Evolutionary conservation across 2,797 vertebrate genomes (phyloP).

Genomic region (Melanotaenia pygmaea): DNA sequence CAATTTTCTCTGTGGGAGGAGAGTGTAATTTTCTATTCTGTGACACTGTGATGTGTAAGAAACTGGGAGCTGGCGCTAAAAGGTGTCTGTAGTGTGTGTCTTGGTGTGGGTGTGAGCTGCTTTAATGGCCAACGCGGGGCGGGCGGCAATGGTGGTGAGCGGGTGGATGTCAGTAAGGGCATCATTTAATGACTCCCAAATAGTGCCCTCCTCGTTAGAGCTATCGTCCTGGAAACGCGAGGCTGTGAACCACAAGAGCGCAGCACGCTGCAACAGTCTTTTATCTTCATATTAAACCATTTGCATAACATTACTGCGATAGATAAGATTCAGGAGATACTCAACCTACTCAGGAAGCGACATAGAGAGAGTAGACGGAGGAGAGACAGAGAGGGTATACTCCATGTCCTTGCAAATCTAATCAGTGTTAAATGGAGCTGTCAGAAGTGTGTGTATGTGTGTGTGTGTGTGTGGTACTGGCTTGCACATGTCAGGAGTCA

Average conservation of each 20-base stretch:
- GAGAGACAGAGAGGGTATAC: slow-evolving; percentile 75
- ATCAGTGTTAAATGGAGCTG: slow-evolving; percentile 85
- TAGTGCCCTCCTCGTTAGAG: slow-evolving; percentile 86
- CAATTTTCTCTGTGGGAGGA: slow-evolving; percentile 91
- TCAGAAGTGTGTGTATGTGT: slow-evolving; percentile 64
- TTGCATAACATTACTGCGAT: slow-evolving; percentile 85
- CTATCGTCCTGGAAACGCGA: slow-evolving; percentile 82
- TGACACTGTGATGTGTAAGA: slow-evolving; percentile 89
- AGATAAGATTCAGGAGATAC: slow-evolving; percentile 79
- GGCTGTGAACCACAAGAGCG: slow-evolving; percentile 84
- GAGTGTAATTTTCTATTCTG: slow-evolving; percentile 91
- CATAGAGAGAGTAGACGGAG: slow-evolving; percentile 56
- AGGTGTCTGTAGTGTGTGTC: slow-evolving; percentile 79
- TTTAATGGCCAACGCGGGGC: slow-evolving; percentile 83
- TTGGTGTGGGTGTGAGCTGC: slow-evolving; percentile 81
- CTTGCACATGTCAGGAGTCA: slow-evolving; percentile 73
- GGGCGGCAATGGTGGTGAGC: slow-evolving; percentile 74
- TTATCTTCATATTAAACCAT: slow-evolving; percentile 89
- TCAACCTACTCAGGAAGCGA: slow-evolving; percentile 73
- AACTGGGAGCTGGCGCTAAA: slow-evolving; percentile 84
- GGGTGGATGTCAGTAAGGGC: slow-evolving; percentile 83
- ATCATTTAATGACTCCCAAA: slow-evolving; percentile 88
- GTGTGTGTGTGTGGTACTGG: slow-evolving; percentile 49
- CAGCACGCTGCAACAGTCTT: slow-evolving; percentile 81
- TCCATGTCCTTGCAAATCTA: slow-evolving; percentile 85